A percentile compares a stretch with the other conserved stretches of the same genome.
These are phyloP conservation scores for Spatulosminthurus flaviceps DNA, from an alignment of 2,888 invertebrate genomes.

Conservation along the genomic window DNA sequence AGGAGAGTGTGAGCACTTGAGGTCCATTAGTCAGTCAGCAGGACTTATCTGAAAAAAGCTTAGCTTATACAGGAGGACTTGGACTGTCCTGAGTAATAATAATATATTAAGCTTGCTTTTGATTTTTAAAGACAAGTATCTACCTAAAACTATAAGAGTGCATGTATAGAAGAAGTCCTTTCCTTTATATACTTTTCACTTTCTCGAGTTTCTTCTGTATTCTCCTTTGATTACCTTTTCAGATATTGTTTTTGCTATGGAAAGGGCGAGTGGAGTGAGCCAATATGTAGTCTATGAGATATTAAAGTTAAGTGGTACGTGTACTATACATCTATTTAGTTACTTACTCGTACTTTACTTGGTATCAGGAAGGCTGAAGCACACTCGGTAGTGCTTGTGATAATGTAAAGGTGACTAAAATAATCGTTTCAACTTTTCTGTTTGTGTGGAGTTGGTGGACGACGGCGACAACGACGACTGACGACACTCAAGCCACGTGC, in stretches of 20 bases:
- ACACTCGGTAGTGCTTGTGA: slow-evolving; percentile 2
- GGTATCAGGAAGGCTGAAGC: not conserved
- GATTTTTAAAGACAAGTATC: not conserved
- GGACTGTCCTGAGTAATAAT: not conserved
- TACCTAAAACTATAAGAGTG: not conserved
- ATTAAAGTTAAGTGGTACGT: too few species aligned
- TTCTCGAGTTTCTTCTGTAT: too few species aligned
- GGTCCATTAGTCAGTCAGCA: slow-evolving; percentile 43
- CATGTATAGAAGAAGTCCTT: not conserved
- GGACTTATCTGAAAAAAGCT: slow-evolving; percentile 28
- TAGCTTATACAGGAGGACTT: not conserved
- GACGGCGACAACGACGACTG: too few species aligned
- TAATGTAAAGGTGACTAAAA: slow-evolving; percentile 26
- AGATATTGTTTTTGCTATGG: too few species aligned
- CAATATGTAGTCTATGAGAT: not conserved
- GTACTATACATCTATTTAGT: not conserved
- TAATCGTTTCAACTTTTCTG: slow-evolving; percentile 1
- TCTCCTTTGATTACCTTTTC: too few species aligned
- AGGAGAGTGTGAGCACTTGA: slow-evolving; percentile 35
- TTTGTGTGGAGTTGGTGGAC: not conserved
- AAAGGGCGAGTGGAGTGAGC: not conserved
- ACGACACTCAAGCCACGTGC: slow-evolving; percentile 34
- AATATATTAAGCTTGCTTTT: slow-evolving; percentile 2
- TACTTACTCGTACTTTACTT: not conserved
- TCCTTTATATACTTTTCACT: not conserved